A percentile compares a stretch with the other conserved stretches of the same genome.
Conservation (phyloP, 1,140 invertebrate species). For the Lepidotrigona ventralis region DNA sequence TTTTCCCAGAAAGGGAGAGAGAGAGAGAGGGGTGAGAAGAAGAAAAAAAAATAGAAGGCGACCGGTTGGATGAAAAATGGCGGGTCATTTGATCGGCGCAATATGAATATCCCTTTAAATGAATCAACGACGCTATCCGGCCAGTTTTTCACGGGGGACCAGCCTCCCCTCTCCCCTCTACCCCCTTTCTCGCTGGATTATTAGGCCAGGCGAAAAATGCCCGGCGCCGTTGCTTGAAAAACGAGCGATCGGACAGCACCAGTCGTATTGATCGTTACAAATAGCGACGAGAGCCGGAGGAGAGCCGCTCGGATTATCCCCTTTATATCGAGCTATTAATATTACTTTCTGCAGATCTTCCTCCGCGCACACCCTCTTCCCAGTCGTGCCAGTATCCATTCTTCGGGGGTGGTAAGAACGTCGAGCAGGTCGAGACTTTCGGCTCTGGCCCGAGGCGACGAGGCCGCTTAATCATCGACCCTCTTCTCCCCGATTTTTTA, state of each 20-base stretch:
- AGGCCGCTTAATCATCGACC: conserved; percentile 24
- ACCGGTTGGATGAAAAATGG: conserved; percentile 24
- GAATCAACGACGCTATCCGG: conserved; percentile 54
- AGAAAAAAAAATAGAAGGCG: background rate
- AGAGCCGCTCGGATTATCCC: conserved; percentile 59
- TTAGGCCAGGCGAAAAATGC: conserved; percentile 62
- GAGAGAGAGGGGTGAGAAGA: background rate
- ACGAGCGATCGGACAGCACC: conserved; percentile 52
- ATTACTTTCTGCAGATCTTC: conserved; percentile 66
- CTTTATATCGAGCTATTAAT: conserved; percentile 69
- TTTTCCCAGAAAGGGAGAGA: no score
- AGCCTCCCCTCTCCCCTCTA: background rate
- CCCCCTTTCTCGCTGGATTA: conserved; percentile 39
- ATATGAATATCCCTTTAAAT: conserved; percentile 60
- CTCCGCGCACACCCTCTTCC: background rate
- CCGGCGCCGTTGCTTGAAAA: conserved; percentile 53
- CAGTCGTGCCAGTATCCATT: background rate
- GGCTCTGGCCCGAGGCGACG: background rate
- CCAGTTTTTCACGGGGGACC: conserved; percentile 52
- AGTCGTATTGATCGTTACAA: conserved; percentile 65
- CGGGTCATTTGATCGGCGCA: conserved; percentile 6
- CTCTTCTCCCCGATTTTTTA: background rate
- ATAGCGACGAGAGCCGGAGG: conserved; percentile 45
- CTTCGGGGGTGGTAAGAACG: background rate
- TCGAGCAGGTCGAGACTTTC: conserved; percentile 26